phyloP scores from a whole-genome alignment of 2,113 vertebrate genomes.

The Equus quagga region DNA sequence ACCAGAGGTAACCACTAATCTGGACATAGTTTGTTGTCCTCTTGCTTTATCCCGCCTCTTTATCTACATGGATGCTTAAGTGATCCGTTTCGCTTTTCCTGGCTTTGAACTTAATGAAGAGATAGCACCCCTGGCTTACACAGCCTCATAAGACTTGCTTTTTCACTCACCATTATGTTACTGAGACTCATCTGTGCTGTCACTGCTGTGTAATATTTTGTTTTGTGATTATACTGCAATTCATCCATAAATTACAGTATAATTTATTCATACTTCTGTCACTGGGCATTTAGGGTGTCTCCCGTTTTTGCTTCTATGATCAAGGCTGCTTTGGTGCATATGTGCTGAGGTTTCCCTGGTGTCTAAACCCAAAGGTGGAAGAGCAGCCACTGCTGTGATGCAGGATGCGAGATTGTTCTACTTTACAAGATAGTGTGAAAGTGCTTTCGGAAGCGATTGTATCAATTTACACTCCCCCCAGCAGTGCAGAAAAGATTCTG shows the following conservation, averaged over 20 bases:
- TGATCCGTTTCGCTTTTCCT: not conserved
- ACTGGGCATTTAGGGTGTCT: not conserved
- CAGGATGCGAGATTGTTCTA: not conserved
- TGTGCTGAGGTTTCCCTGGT: not conserved
- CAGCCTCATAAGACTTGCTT: not conserved
- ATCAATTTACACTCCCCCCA: not conserved
- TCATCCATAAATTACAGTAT: not conserved
- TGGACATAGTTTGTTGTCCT: not conserved
- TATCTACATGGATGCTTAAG: not conserved
- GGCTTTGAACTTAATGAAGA: constrained; percentile 45
- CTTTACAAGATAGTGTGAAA: no score
- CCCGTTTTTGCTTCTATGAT: not conserved
- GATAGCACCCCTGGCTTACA: not conserved
- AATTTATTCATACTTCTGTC: not conserved
- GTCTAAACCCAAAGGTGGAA: not conserved
- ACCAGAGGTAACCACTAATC: not conserved
- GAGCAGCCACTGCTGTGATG: not conserved
- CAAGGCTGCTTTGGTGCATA: not conserved
- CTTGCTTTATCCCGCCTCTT: not conserved
- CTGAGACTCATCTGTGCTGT: not conserved
- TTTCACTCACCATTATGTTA: not conserved
- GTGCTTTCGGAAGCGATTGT: not conserved
- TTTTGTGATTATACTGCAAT: not conserved
- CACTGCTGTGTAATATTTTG: not conserved
- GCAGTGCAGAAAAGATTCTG: not conserved